Percentiles rank a stretch among this genome's conserved stretches.
Evolutionary conservation across 2,888 invertebrate genomes (phyloP).

Genomic region (Pyrochroa serraticornis): DNA sequence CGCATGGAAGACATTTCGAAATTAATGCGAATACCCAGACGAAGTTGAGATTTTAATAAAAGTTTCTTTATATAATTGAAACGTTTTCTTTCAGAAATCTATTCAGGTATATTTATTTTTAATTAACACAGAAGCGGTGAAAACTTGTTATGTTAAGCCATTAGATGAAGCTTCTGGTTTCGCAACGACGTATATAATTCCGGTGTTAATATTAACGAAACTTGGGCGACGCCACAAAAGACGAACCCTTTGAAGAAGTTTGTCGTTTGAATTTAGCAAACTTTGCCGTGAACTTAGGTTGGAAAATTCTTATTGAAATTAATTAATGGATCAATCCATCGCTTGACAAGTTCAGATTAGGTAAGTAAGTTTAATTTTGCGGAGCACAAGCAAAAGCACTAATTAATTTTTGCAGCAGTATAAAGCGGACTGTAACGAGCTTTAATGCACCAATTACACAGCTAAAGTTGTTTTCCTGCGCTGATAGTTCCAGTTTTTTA

Average conservation of each 20-base stretch:
- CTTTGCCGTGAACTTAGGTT: conserved; percentile 19
- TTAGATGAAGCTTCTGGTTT: conserved; percentile 4
- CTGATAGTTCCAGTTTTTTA: no score
- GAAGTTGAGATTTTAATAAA: conserved; percentile 10
- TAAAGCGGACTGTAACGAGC: no score
- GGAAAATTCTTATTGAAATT: conserved; percentile 26
- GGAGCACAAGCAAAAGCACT: conserved; percentile 10
- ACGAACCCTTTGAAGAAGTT: conserved; percentile 38
- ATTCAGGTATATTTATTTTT: neutral
- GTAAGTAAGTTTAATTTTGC: conserved; percentile 19
- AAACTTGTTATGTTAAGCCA: no score
- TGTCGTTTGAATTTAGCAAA: conserved; percentile 34
- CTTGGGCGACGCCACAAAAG: conserved; percentile 20
- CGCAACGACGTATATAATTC: conserved; percentile 19
- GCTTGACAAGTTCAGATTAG: conserved; percentile 9
- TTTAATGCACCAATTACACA: no score
- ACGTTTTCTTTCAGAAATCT: no score
- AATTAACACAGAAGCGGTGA: neutral
- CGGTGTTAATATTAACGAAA: conserved; percentile 27
- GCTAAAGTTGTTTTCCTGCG: no score
- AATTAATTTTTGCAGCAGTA: no score
- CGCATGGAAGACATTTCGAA: conserved; percentile 43
- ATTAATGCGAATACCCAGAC: conserved; percentile 42
- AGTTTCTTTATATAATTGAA: neutral
- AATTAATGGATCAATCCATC: conserved; percentile 24